These are phyloP conservation scores for Lepilemur ruficaudatus DNA, from an alignment of 2,797 vertebrate species.

Conservation along the genomic window DNA sequence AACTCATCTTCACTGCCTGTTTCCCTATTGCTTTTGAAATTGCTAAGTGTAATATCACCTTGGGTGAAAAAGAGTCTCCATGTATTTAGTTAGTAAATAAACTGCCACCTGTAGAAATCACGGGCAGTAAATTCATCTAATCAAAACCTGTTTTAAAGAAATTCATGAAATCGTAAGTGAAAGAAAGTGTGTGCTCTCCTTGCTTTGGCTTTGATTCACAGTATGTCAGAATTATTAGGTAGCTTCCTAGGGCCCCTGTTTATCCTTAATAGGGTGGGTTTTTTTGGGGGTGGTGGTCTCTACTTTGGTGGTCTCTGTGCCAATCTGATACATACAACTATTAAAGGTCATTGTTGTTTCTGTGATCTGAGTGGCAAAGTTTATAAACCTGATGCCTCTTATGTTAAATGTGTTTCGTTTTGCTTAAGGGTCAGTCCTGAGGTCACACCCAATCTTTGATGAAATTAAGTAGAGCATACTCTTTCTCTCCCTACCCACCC, in stretches of 20 bases:
- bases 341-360: not conserved
- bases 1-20: not conserved
- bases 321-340: not conserved
- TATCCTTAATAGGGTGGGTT: not conserved
- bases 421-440: not conserved
- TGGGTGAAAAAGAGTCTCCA: not conserved
- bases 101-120: not conserved
- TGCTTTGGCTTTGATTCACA: slow-evolving; percentile 36
- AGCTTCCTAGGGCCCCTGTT: slow-evolving; percentile 16
- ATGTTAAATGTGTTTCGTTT: slow-evolving; percentile 27
- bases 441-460: slow-evolving; percentile 29
- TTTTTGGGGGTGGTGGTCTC: not conserved
- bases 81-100: slow-evolving; percentile 36
- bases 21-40: slow-evolving; percentile 25
- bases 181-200: not conserved
- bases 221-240: slow-evolving; percentile 17
- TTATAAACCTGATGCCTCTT: slow-evolving; percentile 35
- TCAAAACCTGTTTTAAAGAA: not conserved
- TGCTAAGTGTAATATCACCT: not conserved
- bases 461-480: slow-evolving; percentile 14
- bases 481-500: not conserved
- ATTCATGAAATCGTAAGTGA: not conserved
- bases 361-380: not conserved
- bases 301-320: not conserved
- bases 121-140: slow-evolving; percentile 10